Base-by-base conservation (phyloP, 2,113 vertebrate genomes). In the Phrynosoma platyrhinos region DNA sequence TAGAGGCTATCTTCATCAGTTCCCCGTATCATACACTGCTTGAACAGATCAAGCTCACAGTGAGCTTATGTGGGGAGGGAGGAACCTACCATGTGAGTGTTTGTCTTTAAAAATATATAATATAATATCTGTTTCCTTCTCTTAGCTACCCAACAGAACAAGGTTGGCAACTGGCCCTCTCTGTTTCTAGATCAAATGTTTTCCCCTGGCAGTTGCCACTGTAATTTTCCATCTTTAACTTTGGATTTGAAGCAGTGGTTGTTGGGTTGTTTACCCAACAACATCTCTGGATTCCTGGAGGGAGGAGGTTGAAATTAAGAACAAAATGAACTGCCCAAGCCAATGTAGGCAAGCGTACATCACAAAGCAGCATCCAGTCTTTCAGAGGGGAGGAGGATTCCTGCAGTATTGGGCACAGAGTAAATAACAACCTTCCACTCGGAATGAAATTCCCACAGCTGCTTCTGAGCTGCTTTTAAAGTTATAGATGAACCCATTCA, bases 161-260 rank as follows among this genome's bases (percentile, higher is more conserved):
- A 64, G 18, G 76, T 36, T 68, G 72, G 80, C n/a, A 36, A 32
- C 40, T 40, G 53, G 40, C 53, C 62, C 75, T 76, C 55, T 89
- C 21, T 66, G 47, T 82, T 87, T 84, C 20, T 47, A 84, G 68
- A 90, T 78, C 83, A 69, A 79, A 68, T 85, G 87, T 88, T 92
- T 71, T 88, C 79, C 76, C 64, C 74, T 92, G 90, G 92, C 92
- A 88, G 40, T 40, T 30, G 16, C 42, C 69, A 77, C 69, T 89
- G 79, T 91, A 89, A 91, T 91, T 91, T 92, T 64, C 87, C 89
- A 91, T 86, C 79, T 91, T 90, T 86, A 90, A 62, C 55, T 58
- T 72, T 83, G 62, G 85, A 82, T 84, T 72, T 69, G 68, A 68
- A 89, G 90, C 32, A 3, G 74, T 9, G 72, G 88, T 71, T 82